phyloP scores from a whole-genome alignment of 2,113 vertebrate genomes.

The Psettodes erumei region DNA sequence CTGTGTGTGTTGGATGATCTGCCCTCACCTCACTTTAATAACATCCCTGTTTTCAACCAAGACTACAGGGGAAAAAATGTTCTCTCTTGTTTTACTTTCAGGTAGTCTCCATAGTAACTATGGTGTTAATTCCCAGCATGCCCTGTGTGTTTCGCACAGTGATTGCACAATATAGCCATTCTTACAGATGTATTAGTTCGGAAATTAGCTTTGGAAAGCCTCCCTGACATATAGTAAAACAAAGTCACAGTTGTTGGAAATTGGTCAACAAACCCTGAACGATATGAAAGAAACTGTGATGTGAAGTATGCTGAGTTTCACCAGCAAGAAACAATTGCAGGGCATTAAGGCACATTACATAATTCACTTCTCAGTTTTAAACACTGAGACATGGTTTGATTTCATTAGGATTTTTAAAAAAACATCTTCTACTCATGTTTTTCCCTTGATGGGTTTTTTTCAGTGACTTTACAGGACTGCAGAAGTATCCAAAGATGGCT shows the following conservation, averaged over 20 bases:
- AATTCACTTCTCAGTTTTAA: neutral
- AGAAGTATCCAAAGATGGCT: neutral
- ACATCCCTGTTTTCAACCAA: neutral
- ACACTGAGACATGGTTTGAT: neutral
- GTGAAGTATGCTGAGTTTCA: neutral
- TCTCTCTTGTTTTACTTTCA: neutral
- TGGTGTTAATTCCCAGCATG: neutral
- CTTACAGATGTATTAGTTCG: neutral
- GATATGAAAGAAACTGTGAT: too few relatives aligned
- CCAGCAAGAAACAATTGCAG: neutral
- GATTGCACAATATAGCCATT: neutral
- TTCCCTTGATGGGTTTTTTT: too few relatives aligned
- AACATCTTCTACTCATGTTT: neutral
- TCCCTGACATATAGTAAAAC: neutral
- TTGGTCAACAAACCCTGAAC: neutral
- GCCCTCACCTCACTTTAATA: neutral
- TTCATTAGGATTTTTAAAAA: neutral
- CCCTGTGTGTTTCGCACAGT: neutral
- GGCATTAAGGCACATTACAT: neutral
- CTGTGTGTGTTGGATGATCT: conserved; percentile 2
- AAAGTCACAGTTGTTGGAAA: neutral
- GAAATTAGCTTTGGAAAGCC: too few relatives aligned
- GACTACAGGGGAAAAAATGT: neutral
- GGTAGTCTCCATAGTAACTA: conserved; percentile 10
- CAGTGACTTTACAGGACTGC: neutral